Evolutionary conservation across 2,888 invertebrate genomes (phyloP), one percentile per base, ranked within the genome.

Genomic region (Penaeus monodon): DNA sequence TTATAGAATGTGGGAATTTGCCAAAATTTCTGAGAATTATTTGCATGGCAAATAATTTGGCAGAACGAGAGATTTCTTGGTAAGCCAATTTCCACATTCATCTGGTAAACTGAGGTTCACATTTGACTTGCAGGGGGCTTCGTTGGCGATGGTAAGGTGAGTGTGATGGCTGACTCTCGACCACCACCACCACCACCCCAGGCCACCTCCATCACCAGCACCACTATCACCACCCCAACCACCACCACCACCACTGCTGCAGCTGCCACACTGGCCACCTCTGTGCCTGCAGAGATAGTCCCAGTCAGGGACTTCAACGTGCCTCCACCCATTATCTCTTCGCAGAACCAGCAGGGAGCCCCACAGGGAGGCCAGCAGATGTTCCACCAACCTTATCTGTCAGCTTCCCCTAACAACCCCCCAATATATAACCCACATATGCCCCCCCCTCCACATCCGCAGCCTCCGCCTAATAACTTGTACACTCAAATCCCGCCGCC

Each of bases 401-500:
- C 86, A 38, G 65, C 78, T 68, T 87, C 86, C n/a, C 86, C 86
- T 29, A 73, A 79, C 74, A 87, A 87, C 22, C 86, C 86, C 66
- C 86, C 86, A 27, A 65, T 83, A 79, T 87, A 87, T 66, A 87
- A 87, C 24, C 86, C 86, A 73, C 82, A 79, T 63, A 79, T 87
- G 83, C 86, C 86, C 22, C 86, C 86, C 10, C 86, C 86, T 20
- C 49, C 86, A 24, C 86, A 83, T 22, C 83, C 86, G 4, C 86
- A 77, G 44, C 86, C 65, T 24, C 82, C 82, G 12, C 84, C 84
- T 65, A 78, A 49, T 65, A 85, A 65, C 79, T 70, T 85, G 22
- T 85, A 85, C 33, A 79, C 86, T 44, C 86, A 87, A 73, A 81
- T 87, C 49, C 84, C 84, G 8, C 85, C 85, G 17, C 80, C 85